Conservation (phyloP, 1,140 invertebrate species). For the Lasaia peninsularis region DNA sequence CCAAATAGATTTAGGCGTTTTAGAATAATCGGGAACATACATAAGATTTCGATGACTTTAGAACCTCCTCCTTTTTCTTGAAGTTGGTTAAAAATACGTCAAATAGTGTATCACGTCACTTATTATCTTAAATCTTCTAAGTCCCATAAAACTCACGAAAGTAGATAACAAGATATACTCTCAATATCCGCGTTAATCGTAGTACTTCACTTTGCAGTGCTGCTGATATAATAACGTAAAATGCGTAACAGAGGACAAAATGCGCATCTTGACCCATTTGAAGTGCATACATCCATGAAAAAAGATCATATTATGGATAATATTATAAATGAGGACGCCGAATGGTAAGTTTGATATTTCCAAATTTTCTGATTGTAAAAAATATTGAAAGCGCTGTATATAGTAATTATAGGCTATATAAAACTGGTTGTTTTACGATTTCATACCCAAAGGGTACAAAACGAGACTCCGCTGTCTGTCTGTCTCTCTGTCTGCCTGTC, state of each 20-base stretch:
- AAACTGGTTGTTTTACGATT: too few relatives aligned
- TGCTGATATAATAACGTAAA: not conserved
- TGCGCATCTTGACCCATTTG: not conserved
- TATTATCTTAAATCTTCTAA: conserved; percentile 22
- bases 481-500: too few relatives aligned
- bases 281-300: not conserved
- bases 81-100: too few relatives aligned
- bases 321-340: conserved; percentile 36
- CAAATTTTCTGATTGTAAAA: too few relatives aligned
- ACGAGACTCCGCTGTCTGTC: too few relatives aligned
- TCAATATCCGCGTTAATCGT: conserved; percentile 17
- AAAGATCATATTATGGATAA: conserved; percentile 34
- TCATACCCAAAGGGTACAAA: too few relatives aligned
- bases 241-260: conserved; percentile 15
- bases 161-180: conserved; percentile 25
- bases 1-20: too few relatives aligned
- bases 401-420: too few relatives aligned
- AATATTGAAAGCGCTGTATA: too few relatives aligned
- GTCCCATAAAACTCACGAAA: not conserved
- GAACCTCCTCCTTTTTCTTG: too few relatives aligned
- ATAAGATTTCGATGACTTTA: too few relatives aligned
- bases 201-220: not conserved
- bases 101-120: conserved; percentile 5
- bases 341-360: conserved; percentile 48
- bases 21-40: too few relatives aligned